Evolutionary conservation across 2,888 invertebrate genomes (phyloP).

Genomic region (Bimastos eiseni): DNA sequence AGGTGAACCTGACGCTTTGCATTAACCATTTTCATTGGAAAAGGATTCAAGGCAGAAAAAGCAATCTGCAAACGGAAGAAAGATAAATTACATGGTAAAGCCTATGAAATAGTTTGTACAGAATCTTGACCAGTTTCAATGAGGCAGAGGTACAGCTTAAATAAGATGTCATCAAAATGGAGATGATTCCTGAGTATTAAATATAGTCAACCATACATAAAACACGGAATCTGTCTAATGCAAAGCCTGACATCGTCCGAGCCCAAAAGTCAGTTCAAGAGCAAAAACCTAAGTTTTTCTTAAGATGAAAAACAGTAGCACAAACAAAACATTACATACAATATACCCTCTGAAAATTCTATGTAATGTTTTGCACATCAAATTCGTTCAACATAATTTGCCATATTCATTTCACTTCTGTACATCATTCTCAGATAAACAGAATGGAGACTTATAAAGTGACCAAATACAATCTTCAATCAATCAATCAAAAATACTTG

Average conservation of each 20-base stretch:
- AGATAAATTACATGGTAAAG: not conserved
- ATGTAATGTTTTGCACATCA: too few species aligned
- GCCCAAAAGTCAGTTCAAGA: too few species aligned
- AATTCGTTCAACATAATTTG: not conserved
- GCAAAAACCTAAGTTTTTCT: too few species aligned
- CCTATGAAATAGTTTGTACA: not conserved
- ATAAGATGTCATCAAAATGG: not conserved
- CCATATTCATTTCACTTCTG: not conserved
- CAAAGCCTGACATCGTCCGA: too few species aligned
- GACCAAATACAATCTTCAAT: too few species aligned
- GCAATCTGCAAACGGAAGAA: constrained; percentile 52
- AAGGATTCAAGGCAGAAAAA: constrained; percentile 59
- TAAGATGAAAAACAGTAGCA: too few species aligned
- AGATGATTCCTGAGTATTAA: too few species aligned
- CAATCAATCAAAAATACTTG: too few species aligned
- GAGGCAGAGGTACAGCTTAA: not conserved
- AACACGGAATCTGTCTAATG: too few species aligned
- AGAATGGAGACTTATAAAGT: not conserved
- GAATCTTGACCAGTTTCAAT: not conserved
- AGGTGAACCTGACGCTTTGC: constrained; percentile 53
- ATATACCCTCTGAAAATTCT: not conserved
- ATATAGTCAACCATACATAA: too few species aligned
- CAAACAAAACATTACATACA: not conserved
- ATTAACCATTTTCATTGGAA: constrained; percentile 55
- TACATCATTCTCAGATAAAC: not conserved